Evolutionary conservation across 2,888 invertebrate species (phyloP), one percentile per base, ranked within the genome.

Genomic region (Sericinus montela): DNA sequence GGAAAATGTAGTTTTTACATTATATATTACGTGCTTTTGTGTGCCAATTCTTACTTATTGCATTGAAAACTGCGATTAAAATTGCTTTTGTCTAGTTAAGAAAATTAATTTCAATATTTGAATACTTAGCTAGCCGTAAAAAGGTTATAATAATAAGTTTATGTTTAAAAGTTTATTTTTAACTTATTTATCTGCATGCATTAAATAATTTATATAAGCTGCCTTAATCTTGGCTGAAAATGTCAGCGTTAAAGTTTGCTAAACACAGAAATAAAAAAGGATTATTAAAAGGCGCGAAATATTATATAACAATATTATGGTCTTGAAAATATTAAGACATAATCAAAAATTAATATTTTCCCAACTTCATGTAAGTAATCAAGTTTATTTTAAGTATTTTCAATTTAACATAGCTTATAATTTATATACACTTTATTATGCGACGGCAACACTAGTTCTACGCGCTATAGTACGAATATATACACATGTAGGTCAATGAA

Each of bases 401-500:
- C 8, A 36, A 19, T 4, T 7, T n/a, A 19, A 28, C n/a, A 13
- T 34, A 25, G 34, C 16, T 40, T 23, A n/a, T n/a, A 14, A 40
- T 35, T 23, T 32, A 8, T 14, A 25, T 25, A 1, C 11, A 1
- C 14, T 0, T 38, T 32, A 16, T 54, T 40, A 58, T 50, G 62
- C 63, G 62, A 68, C 80, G 85, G 86, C 86, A 85, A 86, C 86
- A 86, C 86, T 67, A 75, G 61, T 63, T 64, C 32, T 50, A 37
- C 69, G 66, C 77, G 74, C 72, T 76, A 63, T 65, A 81, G 74
- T 73, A 78, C 77, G 81, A 84, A 77, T 85, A 80, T 42, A 36
- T 84, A 84, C 83, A 86, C 84, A 86, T 88, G 86, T 87, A 88
- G 88, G 86, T 87, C 87, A 86, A 79, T 85, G 85, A 83, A 88